Percentiles rank a stretch among this genome's conserved stretches.
phyloP scores from a whole-genome alignment of 2,113 vertebrate genomes.

The Odocoileus hemionus region DNA sequence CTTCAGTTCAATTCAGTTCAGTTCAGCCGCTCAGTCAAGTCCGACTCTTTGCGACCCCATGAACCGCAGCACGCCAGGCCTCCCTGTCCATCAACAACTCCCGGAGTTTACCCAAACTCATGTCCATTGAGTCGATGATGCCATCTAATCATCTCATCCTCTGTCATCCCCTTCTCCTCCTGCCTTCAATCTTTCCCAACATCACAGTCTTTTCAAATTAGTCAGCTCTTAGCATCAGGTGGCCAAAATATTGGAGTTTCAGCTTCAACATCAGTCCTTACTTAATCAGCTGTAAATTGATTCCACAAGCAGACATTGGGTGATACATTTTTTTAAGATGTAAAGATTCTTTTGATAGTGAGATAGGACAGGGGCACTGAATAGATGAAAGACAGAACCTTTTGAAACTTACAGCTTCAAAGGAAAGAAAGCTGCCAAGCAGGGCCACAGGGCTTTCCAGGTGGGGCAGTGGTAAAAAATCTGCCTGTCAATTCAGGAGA shows the following conservation, averaged over 20 bases:
- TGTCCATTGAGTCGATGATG: neutral
- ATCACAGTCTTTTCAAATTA: neutral
- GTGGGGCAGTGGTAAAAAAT: neutral
- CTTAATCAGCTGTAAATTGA: neutral
- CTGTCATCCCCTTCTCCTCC: neutral
- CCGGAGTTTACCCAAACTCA: neutral
- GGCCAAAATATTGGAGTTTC: neutral
- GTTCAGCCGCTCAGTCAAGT: rapidly evolving
- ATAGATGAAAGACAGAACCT: neutral
- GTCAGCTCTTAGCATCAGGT: neutral
- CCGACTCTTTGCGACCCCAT: neutral
- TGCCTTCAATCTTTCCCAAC: neutral
- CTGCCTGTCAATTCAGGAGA: neutral
- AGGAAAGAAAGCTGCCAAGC: neutral
- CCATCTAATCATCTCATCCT: neutral
- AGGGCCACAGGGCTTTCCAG: neutral
- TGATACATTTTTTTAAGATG: neutral
- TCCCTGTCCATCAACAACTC: neutral
- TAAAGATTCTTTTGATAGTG: neutral
- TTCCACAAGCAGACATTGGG: neutral
- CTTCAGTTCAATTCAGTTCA: neutral
- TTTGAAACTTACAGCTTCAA: neutral
- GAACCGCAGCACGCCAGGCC: neutral
- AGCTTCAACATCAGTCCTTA: neutral
- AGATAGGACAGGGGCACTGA: neutral